A percentile compares a stretch with the other conserved stretches of the same genome.
phyloP scores from a whole-genome alignment of 2,888 invertebrate species.

The Leptinotarsa rubiginosa region DNA sequence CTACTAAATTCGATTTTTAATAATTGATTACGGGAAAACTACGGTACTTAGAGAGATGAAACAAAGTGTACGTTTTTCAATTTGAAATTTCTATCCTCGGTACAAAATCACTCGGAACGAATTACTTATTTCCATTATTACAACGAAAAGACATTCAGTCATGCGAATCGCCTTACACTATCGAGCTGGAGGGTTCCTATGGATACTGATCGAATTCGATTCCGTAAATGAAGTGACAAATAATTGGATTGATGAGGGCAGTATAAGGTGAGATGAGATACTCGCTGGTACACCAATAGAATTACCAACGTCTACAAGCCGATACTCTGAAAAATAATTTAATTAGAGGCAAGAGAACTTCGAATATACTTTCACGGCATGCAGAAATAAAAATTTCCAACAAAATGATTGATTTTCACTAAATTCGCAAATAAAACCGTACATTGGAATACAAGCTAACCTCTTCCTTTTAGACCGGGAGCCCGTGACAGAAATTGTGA shows the following conservation, averaged over 20 bases:
- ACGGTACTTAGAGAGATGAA: no score
- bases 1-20: no score
- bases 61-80: no score
- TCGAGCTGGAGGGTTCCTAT: background rate
- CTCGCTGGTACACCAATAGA: conserved; percentile 19
- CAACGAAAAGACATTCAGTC: background rate
- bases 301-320: conserved; percentile 16
- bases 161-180: conserved; percentile 1
- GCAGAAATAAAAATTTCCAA: background rate
- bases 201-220: conserved; percentile 24
- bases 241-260: conserved; percentile 27
- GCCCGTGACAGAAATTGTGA: no score
- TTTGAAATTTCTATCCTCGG: no score
- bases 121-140: background rate
- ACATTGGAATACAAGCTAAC: no score
- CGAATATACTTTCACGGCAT: background rate
- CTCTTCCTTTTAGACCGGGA: no score
- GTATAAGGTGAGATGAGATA: conserved; percentile 26
- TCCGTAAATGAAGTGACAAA: conserved; percentile 19
- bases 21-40: no score
- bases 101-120: background rate
- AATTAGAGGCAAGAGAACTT: background rate
- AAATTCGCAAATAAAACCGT: no score
- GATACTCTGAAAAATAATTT: conserved; percentile 3
- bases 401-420: background rate